Evolutionary conservation across 2,888 invertebrate species (phyloP).

Genomic region (Prosopocoilus inquinatus): DNA sequence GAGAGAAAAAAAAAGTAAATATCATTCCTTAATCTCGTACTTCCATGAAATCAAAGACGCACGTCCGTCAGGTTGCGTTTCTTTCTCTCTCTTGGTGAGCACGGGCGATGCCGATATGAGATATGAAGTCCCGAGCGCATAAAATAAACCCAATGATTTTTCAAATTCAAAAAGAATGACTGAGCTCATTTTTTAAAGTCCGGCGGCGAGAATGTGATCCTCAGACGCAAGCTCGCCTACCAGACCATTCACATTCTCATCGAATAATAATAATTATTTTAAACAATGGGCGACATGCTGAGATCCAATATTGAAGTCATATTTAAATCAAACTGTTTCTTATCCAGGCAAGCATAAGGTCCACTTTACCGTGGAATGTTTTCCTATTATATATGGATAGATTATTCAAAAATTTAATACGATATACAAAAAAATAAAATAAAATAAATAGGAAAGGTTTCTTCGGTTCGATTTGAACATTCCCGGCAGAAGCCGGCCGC

Average conservation of each 20-base stretch:
- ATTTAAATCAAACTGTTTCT: constrained; percentile 20
- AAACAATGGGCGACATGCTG: constrained; percentile 50
- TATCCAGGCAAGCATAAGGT: no score
- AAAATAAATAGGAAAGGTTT: no score
- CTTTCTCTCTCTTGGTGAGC: constrained; percentile 10
- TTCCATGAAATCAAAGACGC: constrained; percentile 6
- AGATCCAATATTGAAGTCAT: constrained; percentile 29
- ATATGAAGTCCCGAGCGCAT: constrained; percentile 9
- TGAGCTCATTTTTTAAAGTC: constrained; percentile 49
- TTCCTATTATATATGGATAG: no score
- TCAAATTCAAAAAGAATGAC: constrained; percentile 52
- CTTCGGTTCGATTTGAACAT: no score
- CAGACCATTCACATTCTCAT: constrained; percentile 36
- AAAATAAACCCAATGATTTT: constrained; percentile 44
- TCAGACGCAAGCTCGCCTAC: neutral
- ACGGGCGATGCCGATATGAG: constrained; percentile 5
- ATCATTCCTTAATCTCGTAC: constrained; percentile 29
- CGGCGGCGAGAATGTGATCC: constrained; percentile 38
- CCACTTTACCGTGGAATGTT: no score
- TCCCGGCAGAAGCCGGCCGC: no score
- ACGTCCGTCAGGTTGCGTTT: constrained; percentile 5
- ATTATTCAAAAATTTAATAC: no score
- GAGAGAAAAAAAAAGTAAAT: constrained; percentile 31
- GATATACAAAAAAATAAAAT: no score
- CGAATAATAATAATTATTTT: constrained; percentile 50